phyloP scores from a whole-genome alignment of 2,797 vertebrate species.

The Sebastes elongatus region DNA sequence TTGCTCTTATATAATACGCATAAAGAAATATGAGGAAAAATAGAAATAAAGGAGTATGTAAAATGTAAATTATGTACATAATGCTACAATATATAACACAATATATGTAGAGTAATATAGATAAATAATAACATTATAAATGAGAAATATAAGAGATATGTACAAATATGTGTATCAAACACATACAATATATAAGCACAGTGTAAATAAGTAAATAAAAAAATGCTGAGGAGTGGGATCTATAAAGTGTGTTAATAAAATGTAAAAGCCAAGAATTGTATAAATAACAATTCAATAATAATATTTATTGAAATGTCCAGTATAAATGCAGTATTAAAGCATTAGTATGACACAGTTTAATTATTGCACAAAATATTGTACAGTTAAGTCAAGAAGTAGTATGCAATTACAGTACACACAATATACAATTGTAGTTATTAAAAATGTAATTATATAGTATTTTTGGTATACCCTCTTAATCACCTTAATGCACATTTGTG shows the following conservation, averaged over 20 bases:
- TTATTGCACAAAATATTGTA: not conserved
- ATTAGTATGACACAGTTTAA: not conserved
- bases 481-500: not conserved
- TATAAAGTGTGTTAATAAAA: not conserved
- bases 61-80: not conserved
- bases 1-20: too few species aligned
- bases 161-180: too few species aligned
- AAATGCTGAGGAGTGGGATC: too few species aligned
- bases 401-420: not conserved
- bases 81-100: not conserved
- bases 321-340: not conserved
- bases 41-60: too few species aligned
- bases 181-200: not conserved
- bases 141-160: too few species aligned
- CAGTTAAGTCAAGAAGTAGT: too few species aligned
- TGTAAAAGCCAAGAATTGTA: accelerated
- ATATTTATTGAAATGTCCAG: not conserved
- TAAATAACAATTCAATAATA: not conserved
- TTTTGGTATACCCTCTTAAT: not conserved
- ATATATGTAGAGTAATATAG: not conserved
- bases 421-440: not conserved
- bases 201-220: not conserved
- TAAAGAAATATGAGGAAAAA: too few species aligned
- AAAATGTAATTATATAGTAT: not conserved
- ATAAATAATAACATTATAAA: not conserved